Evolutionary conservation across 2,797 vertebrate species (phyloP).

Genomic region (Melanotaenia trifasciata): DNA sequence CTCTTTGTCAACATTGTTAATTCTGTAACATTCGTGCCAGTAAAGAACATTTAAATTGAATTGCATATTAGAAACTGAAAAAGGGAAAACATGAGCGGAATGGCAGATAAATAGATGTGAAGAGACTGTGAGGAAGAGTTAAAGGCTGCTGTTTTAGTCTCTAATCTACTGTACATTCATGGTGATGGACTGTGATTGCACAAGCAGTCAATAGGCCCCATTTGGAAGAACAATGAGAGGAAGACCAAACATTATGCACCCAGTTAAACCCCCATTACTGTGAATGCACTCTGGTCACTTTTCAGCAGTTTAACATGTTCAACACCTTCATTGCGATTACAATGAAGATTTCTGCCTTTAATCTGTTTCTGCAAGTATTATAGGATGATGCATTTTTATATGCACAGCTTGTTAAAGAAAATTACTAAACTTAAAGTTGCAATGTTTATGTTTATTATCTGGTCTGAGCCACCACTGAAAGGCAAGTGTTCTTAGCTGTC

Average conservation of each 20-base stretch:
- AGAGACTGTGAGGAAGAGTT: slow-evolving; percentile 27
- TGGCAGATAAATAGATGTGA: slow-evolving; percentile 48
- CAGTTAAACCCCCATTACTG: slow-evolving; percentile 66
- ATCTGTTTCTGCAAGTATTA: slow-evolving; percentile 17
- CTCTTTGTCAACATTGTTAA: slow-evolving; percentile 72
- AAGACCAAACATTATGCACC: slow-evolving; percentile 61
- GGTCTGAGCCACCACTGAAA: not conserved
- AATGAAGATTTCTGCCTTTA: not conserved
- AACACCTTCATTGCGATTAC: slow-evolving; percentile 10
- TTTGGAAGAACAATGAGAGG: slow-evolving; percentile 72
- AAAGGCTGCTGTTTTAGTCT: slow-evolving; percentile 28
- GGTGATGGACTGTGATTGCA: slow-evolving; percentile 75
- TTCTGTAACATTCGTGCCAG: slow-evolving; percentile 38
- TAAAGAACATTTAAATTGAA: slow-evolving; percentile 42
- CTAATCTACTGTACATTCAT: slow-evolving; percentile 84
- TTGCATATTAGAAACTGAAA: slow-evolving; percentile 49
- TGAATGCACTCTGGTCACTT: slow-evolving; percentile 38
- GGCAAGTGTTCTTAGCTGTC: not conserved
- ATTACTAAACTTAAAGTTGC: not conserved
- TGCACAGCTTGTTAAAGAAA: not conserved
- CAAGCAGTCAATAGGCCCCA: slow-evolving; percentile 74
- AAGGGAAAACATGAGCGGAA: slow-evolving; percentile 1
- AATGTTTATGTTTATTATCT: not conserved
- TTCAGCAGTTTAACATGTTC: slow-evolving; percentile 32
- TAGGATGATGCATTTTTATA: not conserved